These are phyloP conservation scores for Cephalotes varians DNA, from an alignment of 2,888 invertebrate genomes.

Conservation along the genomic window DNA sequence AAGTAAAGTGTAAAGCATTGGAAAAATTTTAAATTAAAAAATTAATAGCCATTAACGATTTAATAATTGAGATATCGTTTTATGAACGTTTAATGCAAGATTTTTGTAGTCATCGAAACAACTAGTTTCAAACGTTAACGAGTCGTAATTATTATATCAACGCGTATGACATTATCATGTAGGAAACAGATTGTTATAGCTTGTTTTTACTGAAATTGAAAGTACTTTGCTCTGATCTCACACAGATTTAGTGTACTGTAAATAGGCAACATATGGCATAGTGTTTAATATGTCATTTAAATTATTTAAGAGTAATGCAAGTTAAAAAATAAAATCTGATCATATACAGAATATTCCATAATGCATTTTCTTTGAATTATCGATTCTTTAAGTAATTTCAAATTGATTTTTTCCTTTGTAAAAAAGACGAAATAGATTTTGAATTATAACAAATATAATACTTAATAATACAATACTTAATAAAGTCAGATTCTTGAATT, in stretches of 20 bases:
- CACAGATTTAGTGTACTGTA: not conserved
- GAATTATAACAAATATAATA: too few species aligned
- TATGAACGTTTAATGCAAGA: conserved; percentile 53
- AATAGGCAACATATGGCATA: not conserved
- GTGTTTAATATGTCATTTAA: not conserved
- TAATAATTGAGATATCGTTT: conserved; percentile 52
- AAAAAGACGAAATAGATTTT: not conserved
- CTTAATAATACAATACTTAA: too few species aligned
- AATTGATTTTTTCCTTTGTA: not conserved
- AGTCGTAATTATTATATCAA: conserved; percentile 26
- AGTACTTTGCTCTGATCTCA: conserved; percentile 33
- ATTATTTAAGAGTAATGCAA: not conserved
- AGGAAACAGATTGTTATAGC: not conserved
- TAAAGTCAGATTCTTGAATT: not conserved
- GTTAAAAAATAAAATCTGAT: not conserved
- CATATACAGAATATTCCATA: not conserved
- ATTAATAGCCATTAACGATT: conserved; percentile 59
- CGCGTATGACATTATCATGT: not conserved
- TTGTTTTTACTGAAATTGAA: conserved; percentile 6
- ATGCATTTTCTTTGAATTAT: not conserved
- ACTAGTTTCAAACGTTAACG: conserved; percentile 30
- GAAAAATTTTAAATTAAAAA: conserved; percentile 10
- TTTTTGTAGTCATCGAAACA: conserved; percentile 49
- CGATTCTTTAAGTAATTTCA: not conserved
- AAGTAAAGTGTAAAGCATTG: not conserved